Evolutionary conservation across 2,797 vertebrate genomes (phyloP), one percentile per base, ranked within the genome.

Genomic region (Arctocebus calabarensis): DNA sequence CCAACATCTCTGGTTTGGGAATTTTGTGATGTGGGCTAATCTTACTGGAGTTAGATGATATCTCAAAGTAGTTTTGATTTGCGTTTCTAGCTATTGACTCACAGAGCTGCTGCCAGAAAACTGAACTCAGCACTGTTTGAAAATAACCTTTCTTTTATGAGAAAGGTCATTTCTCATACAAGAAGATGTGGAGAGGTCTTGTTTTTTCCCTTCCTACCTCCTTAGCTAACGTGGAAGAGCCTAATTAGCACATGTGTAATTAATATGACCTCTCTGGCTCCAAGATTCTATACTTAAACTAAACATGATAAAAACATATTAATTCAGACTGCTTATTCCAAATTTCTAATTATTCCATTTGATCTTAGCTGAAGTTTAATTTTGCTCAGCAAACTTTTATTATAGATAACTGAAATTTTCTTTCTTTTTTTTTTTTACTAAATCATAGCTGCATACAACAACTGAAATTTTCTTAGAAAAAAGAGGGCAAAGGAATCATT

Each of bases 361-460:
- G 66, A 23, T 73, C 37, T 57, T 79, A 55, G 2, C 55, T 70
- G 14, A 73, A 62, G 43, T 82, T 92, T 75, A 81, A 37, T 77
- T 96, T 91, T 88, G 16, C 64, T 93, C 40, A n/a, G 59, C 59
- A 88, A 88, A 62, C 74, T 91, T 79, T 55, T 88, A 78, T 90
- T 88, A 74, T 59, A 68, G 13, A 87, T 52, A 86, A 13, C 62
- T 59, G 55, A 93, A 71, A 64, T 90, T 79, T 68, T 68, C 19
- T 64, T 17, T 29, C n/a, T n/a, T n/a, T n/a, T n/a, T n/a, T n/a
- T n/a, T n/a, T n/a, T n/a, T n/a, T n/a, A n/a, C n/a, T n/a, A n/a
- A n/a, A n/a, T n/a, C n/a, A n/a, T n/a, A n/a, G n/a, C n/a, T n/a
- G n/a, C n/a, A n/a, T n/a, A n/a, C n/a, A n/a, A n/a, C n/a, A n/a